Percentiles rank a stretch among this genome's conserved stretches.
These are phyloP conservation scores for Nannoperca australis DNA, from an alignment of 2,797 vertebrate genomes.

Conservation along the genomic window DNA sequence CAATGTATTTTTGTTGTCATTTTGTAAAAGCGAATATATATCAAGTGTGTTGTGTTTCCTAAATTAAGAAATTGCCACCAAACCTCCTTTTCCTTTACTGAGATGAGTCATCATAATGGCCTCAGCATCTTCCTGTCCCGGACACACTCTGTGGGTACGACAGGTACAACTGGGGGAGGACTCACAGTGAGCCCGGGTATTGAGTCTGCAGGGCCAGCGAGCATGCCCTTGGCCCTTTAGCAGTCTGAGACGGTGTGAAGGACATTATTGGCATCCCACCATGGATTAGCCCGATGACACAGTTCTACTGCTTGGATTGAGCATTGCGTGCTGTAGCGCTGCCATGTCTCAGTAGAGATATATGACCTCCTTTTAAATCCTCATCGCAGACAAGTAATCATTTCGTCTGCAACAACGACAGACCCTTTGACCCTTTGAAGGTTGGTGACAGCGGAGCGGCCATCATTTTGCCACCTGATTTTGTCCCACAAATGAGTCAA, in stretches of 20 bases:
- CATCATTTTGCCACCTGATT: neutral
- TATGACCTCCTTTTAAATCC: slow-evolving; percentile 71
- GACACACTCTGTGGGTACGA: neutral
- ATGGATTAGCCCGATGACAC: slow-evolving; percentile 68
- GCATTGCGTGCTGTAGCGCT: slow-evolving; percentile 44
- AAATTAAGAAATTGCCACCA: neutral
- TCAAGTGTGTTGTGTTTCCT: neutral
- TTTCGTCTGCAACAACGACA: slow-evolving; percentile 31
- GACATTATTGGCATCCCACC: slow-evolving; percentile 51
- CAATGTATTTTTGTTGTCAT: slow-evolving; percentile 15
- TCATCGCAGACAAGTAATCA: slow-evolving; percentile 45
- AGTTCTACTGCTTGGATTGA: slow-evolving; percentile 63
- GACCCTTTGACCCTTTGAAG: slow-evolving; percentile 7
- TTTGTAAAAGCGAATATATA: neutral
- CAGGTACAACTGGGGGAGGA: neutral
- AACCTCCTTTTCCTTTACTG: neutral
- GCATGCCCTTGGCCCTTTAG: slow-evolving; percentile 51
- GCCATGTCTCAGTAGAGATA: slow-evolving; percentile 66
- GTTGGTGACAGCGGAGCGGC: neutral
- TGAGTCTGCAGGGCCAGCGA: slow-evolving; percentile 14
- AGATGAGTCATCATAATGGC: neutral
- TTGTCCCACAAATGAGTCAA: neutral
- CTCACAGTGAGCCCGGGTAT: slow-evolving; percentile 2
- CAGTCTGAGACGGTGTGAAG: slow-evolving; percentile 45
- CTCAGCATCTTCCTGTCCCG: neutral